Base-by-base conservation (phyloP, 2,113 vertebrate species). In the Narcine bancroftii region DNA sequence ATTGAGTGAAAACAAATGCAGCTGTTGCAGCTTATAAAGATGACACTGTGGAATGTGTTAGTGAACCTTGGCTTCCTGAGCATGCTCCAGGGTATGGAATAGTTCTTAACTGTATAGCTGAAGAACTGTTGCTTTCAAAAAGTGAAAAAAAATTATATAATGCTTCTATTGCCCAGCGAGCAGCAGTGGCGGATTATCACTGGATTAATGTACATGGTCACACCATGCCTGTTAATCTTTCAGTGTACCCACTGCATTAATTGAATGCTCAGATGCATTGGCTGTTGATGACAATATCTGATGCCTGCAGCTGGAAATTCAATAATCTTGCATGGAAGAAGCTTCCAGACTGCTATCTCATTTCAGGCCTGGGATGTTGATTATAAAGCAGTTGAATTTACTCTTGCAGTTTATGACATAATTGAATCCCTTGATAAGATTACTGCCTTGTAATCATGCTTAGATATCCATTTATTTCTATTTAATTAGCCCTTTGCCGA, bases 31-130 rank as follows among this genome's bases (percentile, higher is more conserved):
- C 42, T 91, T 69, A 69, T 69, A 91, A 45, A 91, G 87, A 91
- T 91, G 87, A 89, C 87, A 89, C 60, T 89, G 39, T 89, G 87
- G 63, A 89, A 89, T 89, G 87, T 65, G 87, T 66, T 69, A 29
- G 87, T 47, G 63, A 45, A 69, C 24, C 39, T 65, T 47, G 42
- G 7, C 89, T 91, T 91, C 39, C 39, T 65, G 89, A 91, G 63
- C 63, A 45, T 91, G 24, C 39, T 66, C 63, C 65, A 69, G 65
- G 26, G 63, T 69, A 91, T 42, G 65, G 39, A 36, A 26, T 63
- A 69, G 42, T 24, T 21, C 63, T 91, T 50, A 15, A 91, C 63
- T 69, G 39, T 69, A 65, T 45, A 45, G 89, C 36, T 69, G 39
- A 50, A 85, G 81, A 60, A 85, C 89, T 47, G 39, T 42, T 24